Base-by-base conservation (phyloP, 2,113 vertebrate species). In the Engraulis encrasicolus region DNA sequence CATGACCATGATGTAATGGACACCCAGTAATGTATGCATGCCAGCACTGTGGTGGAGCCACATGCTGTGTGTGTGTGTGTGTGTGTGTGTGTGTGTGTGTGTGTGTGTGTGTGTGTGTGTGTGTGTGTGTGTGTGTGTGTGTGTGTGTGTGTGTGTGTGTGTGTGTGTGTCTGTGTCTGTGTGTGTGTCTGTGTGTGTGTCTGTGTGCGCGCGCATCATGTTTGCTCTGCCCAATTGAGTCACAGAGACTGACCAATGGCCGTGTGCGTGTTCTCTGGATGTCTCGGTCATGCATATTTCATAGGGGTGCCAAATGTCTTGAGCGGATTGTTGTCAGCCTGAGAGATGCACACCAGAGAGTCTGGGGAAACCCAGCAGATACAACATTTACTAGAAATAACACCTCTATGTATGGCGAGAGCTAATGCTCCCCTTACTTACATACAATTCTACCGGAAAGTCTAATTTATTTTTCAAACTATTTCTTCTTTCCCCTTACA, bases 201-300 rank as follows among this genome's bases (percentile, higher is more conserved):
- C 1, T n/a, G 54, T 61, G 19, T 23, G 54, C 23, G n/a, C n/a
- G 54, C 7, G 58, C 14, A 23, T 66, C 2, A 23, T 71, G 61
- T 71, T 23, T 71, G 61, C 15, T n/a, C 20, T 31, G 23, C 6
- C 27, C 12, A 18, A 19, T 18, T 18, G 50, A 52, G 50, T 18
- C 50, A 52, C 50, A 52, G 15, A 1, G 50, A 52, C 50, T 19
- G 50, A 58, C 54, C 23, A 3, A 23, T 61, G 58, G n/a, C 7
- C 15, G 1, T n/a, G 4, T 9, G n/a, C 23, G 61, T 71, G 23
- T 34, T 31, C 61, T 2, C 66, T 36, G 66, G 27, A 11, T 74
- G 27, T 15, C 66, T 74, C 31, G 34, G 66, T 74, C 66, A 34
- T 80, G 81, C 78, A 92, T 86, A 77, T 88, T 90, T 91, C 45